phyloP scores from a whole-genome alignment of 2,888 invertebrate genomes.

The Ypsolopha sequella region DNA sequence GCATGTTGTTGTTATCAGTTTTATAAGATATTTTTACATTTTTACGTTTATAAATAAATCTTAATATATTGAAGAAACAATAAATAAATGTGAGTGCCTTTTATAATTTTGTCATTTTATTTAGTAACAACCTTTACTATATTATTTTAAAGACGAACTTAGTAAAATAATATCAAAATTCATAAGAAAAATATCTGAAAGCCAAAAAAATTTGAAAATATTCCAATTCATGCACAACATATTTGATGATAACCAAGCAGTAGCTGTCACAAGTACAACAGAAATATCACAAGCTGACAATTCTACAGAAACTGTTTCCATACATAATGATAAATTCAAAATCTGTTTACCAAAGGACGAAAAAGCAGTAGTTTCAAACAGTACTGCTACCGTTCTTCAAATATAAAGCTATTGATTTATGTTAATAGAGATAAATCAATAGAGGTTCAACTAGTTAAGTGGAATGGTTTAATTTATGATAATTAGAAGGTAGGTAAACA shows the following conservation, averaged over 20 bases:
- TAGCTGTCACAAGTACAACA: too few species aligned
- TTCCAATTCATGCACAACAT: too few species aligned
- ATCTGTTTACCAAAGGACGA: not conserved
- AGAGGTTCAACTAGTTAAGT: not conserved
- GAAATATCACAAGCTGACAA: not conserved
- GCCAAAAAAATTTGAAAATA: too few species aligned
- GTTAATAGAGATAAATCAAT: constrained; percentile 3
- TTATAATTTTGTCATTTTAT: constrained; percentile 30
- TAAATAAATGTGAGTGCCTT: constrained; percentile 51
- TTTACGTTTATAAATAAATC: constrained; percentile 38
- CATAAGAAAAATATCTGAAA: too few species aligned
- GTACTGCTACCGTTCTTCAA: constrained; percentile 3
- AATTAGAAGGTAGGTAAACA: too few species aligned
- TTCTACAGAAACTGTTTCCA: not conserved
- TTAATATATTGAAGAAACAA: constrained; percentile 56
- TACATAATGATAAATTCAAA: not conserved
- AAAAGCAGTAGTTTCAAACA: not conserved
- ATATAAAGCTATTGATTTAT: not conserved
- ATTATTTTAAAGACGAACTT: too few species aligned
- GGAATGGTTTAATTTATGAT: too few species aligned
- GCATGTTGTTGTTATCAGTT: constrained; percentile 42
- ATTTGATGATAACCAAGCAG: too few species aligned
- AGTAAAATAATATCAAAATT: too few species aligned
- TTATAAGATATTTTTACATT: constrained; percentile 50
- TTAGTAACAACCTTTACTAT: not conserved